phyloP scores from a whole-genome alignment of 2,888 invertebrate genomes.

The Sinodicranocentrus sp. region DNA sequence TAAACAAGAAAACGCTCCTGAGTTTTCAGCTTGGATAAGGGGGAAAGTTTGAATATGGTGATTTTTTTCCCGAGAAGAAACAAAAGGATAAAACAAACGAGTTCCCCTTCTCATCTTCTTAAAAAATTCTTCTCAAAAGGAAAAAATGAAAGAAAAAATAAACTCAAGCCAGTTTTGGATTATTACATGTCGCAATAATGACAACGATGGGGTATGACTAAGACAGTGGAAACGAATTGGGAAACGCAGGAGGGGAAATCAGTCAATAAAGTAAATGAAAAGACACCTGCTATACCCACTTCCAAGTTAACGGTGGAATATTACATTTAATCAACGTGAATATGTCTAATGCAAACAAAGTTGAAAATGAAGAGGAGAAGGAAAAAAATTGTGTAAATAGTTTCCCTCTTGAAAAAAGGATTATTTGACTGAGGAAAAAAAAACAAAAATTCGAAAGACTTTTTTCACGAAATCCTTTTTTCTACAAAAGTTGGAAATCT shows the following conservation, averaged over 20 bases:
- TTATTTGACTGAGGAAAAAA: too few relatives aligned
- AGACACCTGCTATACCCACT: constrained; percentile 8
- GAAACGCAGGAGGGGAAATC: not conserved
- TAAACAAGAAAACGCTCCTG: constrained; percentile 46
- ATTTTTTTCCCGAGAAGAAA: constrained; percentile 5
- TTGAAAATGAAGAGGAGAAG: too few relatives aligned
- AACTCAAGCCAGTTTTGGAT: too few relatives aligned
- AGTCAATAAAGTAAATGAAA: constrained; percentile 40
- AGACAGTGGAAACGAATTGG: not conserved
- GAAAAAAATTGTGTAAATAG: too few relatives aligned
- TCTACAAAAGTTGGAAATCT: too few relatives aligned
- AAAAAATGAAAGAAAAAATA: not conserved
- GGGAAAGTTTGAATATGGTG: constrained; percentile 39
- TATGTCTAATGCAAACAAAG: too few relatives aligned
- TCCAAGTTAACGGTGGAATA: not conserved
- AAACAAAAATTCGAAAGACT: too few relatives aligned
- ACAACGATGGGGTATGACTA: too few relatives aligned
- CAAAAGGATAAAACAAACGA: constrained; percentile 10
- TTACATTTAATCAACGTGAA: not conserved
- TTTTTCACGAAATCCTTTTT: too few relatives aligned
- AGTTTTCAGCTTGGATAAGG: not conserved
- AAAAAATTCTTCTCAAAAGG: constrained; percentile 1
- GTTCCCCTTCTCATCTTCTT: constrained; percentile 16
- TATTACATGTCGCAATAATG: too few relatives aligned
- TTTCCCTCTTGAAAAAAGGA: too few relatives aligned